Conservation (phyloP, 1,140 invertebrate species). For the Monochamus saltuarius region DNA sequence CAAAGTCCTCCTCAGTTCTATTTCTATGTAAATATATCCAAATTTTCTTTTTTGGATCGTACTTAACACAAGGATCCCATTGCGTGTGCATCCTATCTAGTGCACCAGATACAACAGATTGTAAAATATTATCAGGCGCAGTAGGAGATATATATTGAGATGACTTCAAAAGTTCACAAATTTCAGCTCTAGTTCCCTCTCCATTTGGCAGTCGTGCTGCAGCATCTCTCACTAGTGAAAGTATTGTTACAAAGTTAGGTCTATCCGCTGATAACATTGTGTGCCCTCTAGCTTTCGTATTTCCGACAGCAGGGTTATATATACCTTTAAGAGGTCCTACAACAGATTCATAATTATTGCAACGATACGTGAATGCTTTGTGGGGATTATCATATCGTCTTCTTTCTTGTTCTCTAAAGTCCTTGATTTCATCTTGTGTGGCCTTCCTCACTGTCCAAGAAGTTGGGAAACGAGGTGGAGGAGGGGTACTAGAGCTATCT, state of each 20-base stretch:
- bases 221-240: constrained; percentile 88
- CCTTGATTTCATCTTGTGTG: constrained; percentile 72
- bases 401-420: constrained; percentile 74
- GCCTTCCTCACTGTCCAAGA: constrained; percentile 80
- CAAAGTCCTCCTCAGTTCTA: constrained; percentile 76
- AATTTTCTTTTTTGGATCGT: constrained; percentile 83
- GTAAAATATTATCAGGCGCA: constrained; percentile 70
- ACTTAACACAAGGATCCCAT: constrained; percentile 86
- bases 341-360: constrained; percentile 81
- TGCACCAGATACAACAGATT: constrained; percentile 86
- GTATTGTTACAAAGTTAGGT: constrained; percentile 88
- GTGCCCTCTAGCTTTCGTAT: constrained; percentile 72
- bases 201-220: constrained; percentile 91
- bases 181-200: constrained; percentile 88
- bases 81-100: constrained; percentile 87
- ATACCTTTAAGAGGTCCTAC: constrained; percentile 90
- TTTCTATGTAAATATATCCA: constrained; percentile 88
- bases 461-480: constrained; percentile 60
- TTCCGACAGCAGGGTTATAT: constrained; percentile 61
- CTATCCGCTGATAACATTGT: constrained; percentile 78
- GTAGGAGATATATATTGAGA: constrained; percentile 81
- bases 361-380: constrained; percentile 75
- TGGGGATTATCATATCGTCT: constrained; percentile 76
- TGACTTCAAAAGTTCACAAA: constrained; percentile 79
- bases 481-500: constrained; percentile 41